These are phyloP conservation scores for Luperina testacea DNA, from an alignment of 2,888 invertebrate species.

Conservation along the genomic window DNA sequence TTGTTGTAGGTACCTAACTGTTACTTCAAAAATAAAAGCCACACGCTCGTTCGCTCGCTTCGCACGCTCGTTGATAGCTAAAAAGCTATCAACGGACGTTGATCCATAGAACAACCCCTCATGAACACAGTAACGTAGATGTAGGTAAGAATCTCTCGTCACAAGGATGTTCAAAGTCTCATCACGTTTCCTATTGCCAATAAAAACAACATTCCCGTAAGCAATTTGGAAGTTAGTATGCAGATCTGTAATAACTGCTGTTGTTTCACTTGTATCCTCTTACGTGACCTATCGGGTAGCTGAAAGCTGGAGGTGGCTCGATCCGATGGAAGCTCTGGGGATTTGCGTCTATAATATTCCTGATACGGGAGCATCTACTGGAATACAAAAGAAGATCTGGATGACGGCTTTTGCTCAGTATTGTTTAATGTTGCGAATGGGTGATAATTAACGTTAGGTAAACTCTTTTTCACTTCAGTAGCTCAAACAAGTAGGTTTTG, in stretches of 20 bases:
- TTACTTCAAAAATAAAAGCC: not conserved
- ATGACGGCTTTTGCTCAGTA: not conserved
- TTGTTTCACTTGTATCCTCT: slow-evolving; percentile 37
- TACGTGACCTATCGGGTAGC: slow-evolving; percentile 13
- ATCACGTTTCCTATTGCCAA: slow-evolving; percentile 52
- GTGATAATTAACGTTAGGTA: not conserved
- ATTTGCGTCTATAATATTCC: not conserved
- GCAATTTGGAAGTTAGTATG: slow-evolving; percentile 53
- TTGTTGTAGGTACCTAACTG: not conserved
- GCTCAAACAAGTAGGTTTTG: no score
- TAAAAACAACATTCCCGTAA: slow-evolving; percentile 55
- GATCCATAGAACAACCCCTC: slow-evolving; percentile 10
- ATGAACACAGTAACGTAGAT: slow-evolving; percentile 13
- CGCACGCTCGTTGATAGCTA: no score
- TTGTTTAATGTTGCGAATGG: not conserved
- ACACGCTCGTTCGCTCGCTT: no score
- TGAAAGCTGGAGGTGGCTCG: not conserved
- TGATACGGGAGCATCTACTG: not conserved
- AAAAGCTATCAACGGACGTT: not conserved
- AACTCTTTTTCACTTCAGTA: no score
- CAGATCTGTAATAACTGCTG: slow-evolving; percentile 51
- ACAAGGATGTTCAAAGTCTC: slow-evolving; percentile 31
- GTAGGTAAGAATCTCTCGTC: slow-evolving; percentile 12
- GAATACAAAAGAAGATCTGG: not conserved
- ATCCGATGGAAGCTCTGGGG: not conserved